Percentiles rank a stretch among this genome's conserved stretches.
Evolutionary conservation across 2,888 invertebrate species (phyloP).

Genomic region (Dynastes grantii): DNA sequence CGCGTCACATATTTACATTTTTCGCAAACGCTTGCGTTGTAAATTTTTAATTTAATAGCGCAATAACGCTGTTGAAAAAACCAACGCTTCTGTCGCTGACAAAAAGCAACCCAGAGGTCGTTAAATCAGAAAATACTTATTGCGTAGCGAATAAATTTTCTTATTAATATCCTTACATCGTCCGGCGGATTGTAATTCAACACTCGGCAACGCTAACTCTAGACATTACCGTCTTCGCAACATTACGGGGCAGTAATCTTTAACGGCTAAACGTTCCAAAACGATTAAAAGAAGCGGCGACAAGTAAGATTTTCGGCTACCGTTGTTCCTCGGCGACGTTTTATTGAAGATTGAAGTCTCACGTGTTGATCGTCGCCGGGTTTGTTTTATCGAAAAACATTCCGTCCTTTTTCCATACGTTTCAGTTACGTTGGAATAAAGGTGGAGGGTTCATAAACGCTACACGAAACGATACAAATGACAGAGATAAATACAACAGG

Average conservation of each 20-base stretch:
- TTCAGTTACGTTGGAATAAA: background rate
- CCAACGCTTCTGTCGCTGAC: background rate
- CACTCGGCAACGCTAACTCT: background rate
- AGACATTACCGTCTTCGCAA: background rate
- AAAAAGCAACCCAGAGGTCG: slow-evolving; percentile 12
- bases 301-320: slow-evolving; percentile 50
- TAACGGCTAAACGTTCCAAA: background rate
- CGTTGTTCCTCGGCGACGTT: slow-evolving; percentile 40
- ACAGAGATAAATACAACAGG: slow-evolving; percentile 48
- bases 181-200: slow-evolving; percentile 50
- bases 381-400: slow-evolving; percentile 39
- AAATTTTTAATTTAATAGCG: slow-evolving; percentile 26
- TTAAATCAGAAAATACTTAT: slow-evolving; percentile 43
- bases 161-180: slow-evolving; percentile 40
- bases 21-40: background rate
- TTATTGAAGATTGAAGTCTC: slow-evolving; percentile 52
- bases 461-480: slow-evolving; percentile 21
- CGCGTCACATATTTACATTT: background rate
- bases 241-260: background rate
- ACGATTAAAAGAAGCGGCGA: slow-evolving; percentile 19
- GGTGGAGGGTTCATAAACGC: background rate
- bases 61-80: slow-evolving; percentile 13
- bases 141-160: slow-evolving; percentile 29
- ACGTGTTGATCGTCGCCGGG: slow-evolving; percentile 1
- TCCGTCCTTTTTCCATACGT: slow-evolving; percentile 34